A percentile compares a stretch with the other conserved stretches of the same genome.
These are phyloP conservation scores for Watsonalla binaria DNA, from an alignment of 2,888 invertebrate species.

Conservation along the genomic window DNA sequence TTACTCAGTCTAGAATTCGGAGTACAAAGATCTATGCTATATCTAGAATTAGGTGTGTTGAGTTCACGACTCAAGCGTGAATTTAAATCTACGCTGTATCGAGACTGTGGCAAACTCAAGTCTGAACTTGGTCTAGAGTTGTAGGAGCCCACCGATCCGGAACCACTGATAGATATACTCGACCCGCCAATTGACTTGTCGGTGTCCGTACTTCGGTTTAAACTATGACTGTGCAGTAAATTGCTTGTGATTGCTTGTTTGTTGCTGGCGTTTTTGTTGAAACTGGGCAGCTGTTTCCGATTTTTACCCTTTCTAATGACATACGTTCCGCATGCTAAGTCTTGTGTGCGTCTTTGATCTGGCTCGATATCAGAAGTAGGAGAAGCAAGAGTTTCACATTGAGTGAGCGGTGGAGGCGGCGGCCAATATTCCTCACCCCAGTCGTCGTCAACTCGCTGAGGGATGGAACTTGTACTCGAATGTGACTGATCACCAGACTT, in stretches of 20 bases:
- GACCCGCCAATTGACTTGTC: slow-evolving; percentile 73
- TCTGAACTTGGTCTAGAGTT: slow-evolving; percentile 82
- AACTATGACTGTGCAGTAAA: slow-evolving; percentile 65
- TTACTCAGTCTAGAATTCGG: slow-evolving; percentile 78
- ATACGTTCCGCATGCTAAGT: slow-evolving; percentile 83
- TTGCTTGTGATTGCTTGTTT: slow-evolving; percentile 53
- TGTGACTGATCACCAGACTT: slow-evolving; percentile 79
- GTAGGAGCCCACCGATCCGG: slow-evolving; percentile 77
- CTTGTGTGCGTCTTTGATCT: slow-evolving; percentile 54
- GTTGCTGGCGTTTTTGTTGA: slow-evolving; percentile 73
- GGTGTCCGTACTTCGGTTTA: slow-evolving; percentile 67
- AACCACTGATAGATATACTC: slow-evolving; percentile 72
- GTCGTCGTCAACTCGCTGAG: slow-evolving; percentile 80
- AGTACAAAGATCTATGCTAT: slow-evolving; percentile 83
- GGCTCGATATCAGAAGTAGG: slow-evolving; percentile 81
- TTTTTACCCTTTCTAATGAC: slow-evolving; percentile 87
- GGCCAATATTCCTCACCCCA: slow-evolving; percentile 84
- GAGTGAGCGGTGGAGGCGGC: slow-evolving; percentile 82
- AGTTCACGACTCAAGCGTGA: slow-evolving; percentile 78
- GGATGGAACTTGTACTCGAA: slow-evolving; percentile 85
- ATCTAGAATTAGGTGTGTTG: slow-evolving; percentile 81
- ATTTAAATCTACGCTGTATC: slow-evolving; percentile 78
- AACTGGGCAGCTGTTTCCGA: slow-evolving; percentile 81
- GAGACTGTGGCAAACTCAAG: slow-evolving; percentile 78
- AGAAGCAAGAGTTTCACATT: slow-evolving; percentile 82